These are phyloP conservation scores for Zoanthus sociatus DNA, from an alignment of 92 coral and sea anemone species.

Conservation along the genomic window DNA sequence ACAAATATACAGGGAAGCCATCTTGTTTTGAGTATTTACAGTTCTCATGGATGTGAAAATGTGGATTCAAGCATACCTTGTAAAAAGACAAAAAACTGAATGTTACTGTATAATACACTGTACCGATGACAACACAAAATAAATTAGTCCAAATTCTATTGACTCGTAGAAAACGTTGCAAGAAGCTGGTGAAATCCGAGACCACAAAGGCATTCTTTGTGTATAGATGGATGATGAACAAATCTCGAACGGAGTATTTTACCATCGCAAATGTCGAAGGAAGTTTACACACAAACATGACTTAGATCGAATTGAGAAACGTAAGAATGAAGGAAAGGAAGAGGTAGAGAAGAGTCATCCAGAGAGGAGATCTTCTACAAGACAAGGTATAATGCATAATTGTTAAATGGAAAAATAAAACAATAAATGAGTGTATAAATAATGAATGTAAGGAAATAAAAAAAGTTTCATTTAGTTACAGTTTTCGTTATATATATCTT, in stretches of 20 bases:
- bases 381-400: neutral
- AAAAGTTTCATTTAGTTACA: too few relatives aligned
- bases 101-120: neutral
- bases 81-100: too few relatives aligned
- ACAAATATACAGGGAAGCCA: too few relatives aligned
- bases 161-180: slow-evolving; percentile 52
- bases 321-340: slow-evolving; percentile 39
- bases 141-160: slow-evolving; percentile 53
- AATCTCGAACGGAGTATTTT: slow-evolving; percentile 49
- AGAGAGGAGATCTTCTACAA: neutral
- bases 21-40: too few relatives aligned
- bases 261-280: slow-evolving; percentile 21
- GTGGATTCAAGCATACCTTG: too few relatives aligned
- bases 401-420: too few relatives aligned
- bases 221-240: slow-evolving; percentile 51
- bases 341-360: slow-evolving; percentile 21
- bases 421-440: too few relatives aligned
- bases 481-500: too few relatives aligned
- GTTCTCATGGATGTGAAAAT: too few relatives aligned
- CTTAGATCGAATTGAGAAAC: slow-evolving; percentile 35
- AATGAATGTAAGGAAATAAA: too few relatives aligned
- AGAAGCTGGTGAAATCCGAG: slow-evolving; percentile 52
- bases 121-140: slow-evolving; percentile 47
- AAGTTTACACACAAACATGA: slow-evolving; percentile 59
- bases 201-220: slow-evolving; percentile 52